Evolutionary conservation across 2,888 invertebrate genomes (phyloP).

Genomic region (Thecocarcelia acutangulata): DNA sequence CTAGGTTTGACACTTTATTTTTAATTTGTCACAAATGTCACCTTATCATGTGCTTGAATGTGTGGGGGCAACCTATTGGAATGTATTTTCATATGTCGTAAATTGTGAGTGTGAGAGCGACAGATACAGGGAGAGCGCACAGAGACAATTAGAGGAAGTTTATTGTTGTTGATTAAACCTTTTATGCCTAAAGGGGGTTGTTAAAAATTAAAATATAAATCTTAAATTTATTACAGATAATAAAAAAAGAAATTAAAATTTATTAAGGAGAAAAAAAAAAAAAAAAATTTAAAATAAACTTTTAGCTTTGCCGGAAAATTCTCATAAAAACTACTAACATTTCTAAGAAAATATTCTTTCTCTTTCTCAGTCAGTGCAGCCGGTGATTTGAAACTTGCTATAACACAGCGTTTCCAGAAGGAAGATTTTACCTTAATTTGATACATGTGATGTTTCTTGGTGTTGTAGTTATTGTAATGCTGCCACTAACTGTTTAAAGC

Average conservation of each 20-base stretch:
- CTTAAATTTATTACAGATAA: constrained; percentile 2
- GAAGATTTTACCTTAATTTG: too few relatives aligned
- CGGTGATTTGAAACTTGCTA: too few relatives aligned
- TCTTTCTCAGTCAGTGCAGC: too few relatives aligned
- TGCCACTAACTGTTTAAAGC: too few relatives aligned
- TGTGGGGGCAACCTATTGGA: constrained; percentile 23
- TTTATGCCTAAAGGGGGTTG: constrained; percentile 51
- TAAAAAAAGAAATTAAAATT: constrained; percentile 25
- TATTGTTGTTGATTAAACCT: constrained; percentile 61
- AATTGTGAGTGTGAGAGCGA: neutral
- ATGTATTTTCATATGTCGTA: neutral
- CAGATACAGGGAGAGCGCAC: neutral
- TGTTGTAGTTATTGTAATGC: too few relatives aligned
- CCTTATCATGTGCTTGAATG: constrained; percentile 47
- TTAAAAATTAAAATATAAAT: constrained; percentile 23
- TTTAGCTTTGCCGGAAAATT: too few relatives aligned
- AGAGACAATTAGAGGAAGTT: constrained; percentile 53
- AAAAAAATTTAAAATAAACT: neutral
- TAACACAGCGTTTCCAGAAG: too few relatives aligned
- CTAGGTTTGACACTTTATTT: constrained; percentile 71
- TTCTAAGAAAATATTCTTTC: too few relatives aligned
- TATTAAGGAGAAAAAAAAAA: constrained; percentile 6
- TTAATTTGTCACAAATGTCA: constrained; percentile 71
- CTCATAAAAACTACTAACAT: too few relatives aligned
- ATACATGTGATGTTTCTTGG: too few relatives aligned